Evolutionary conservation across 1,140 invertebrate species (phyloP).

Genomic region (Lepidurus couesii): DNA sequence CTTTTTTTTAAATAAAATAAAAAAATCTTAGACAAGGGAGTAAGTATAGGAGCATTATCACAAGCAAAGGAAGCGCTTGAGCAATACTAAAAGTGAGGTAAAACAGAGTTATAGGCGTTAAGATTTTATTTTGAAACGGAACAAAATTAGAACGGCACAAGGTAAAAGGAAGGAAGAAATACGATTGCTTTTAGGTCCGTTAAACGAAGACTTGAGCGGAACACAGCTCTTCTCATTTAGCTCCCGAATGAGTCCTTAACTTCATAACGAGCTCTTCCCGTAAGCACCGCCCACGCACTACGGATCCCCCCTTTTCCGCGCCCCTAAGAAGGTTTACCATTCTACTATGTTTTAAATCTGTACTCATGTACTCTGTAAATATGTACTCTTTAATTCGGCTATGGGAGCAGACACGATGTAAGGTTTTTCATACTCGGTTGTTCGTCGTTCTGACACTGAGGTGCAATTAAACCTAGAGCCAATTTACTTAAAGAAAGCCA

Average conservation of each 20-base stretch:
- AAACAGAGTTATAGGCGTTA: neutral
- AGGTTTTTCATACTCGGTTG: neutral
- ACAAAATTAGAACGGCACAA: neutral
- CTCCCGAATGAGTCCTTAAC: conserved; percentile 7
- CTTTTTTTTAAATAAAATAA: neutral
- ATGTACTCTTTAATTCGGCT: neutral
- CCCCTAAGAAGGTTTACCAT: neutral
- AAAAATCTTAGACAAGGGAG: neutral
- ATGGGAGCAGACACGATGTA: neutral
- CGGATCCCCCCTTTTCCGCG: neutral
- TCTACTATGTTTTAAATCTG: neutral
- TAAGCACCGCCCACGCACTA: conserved; percentile 4
- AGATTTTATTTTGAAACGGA: neutral
- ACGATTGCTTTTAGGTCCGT: neutral
- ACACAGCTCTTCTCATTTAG: conserved; percentile 15
- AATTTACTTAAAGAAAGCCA: no score
- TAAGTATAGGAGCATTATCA: neutral
- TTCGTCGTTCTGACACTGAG: neutral
- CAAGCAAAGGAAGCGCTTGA: neutral
- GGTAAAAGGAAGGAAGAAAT: neutral
- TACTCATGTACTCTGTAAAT: no score
- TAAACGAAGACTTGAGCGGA: neutral
- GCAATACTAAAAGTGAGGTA: neutral
- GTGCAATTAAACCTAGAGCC: neutral
- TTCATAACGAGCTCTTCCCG: conserved; percentile 21